These are phyloP conservation scores for Echinarachnius parma DNA, from an alignment of 53 echinoderm and acorn worm species.

Conservation along the genomic window DNA sequence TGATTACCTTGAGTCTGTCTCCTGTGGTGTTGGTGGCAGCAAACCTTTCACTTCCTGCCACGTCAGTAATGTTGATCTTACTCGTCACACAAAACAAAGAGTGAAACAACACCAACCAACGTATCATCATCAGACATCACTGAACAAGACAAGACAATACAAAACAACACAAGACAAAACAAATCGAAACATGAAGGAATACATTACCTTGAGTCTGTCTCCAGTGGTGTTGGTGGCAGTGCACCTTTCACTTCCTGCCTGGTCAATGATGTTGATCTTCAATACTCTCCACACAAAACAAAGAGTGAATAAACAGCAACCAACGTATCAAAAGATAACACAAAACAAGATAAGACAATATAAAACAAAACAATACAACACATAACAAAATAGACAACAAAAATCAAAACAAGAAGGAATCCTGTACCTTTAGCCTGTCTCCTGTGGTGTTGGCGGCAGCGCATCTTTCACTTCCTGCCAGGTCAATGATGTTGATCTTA, in stretches of 20 bases:
- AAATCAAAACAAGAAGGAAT: too few species aligned
- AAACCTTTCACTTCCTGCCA: slow-evolving; percentile 96
- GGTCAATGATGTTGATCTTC: slow-evolving; percentile 91
- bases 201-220: slow-evolving; percentile 88
- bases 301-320: too few species aligned
- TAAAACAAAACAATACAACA: too few species aligned
- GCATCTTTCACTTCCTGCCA: slow-evolving; percentile 95
- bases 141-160: too few species aligned
- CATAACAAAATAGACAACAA: too few species aligned
- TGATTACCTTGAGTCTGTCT: slow-evolving; percentile 88
- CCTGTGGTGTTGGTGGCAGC: slow-evolving; percentile 74
- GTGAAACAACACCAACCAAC: too few species aligned
- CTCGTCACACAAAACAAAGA: slow-evolving; percentile 73
- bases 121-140: too few species aligned
- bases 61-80: slow-evolving; percentile 89
- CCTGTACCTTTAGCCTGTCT: slow-evolving; percentile 88
- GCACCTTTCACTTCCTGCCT: slow-evolving; percentile 96
- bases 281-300: too few species aligned
- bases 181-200: too few species aligned
- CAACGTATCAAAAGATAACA: too few species aligned
- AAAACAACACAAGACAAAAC: too few species aligned
- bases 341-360: too few species aligned
- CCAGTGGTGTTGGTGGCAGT: slow-evolving; percentile 74
- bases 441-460: slow-evolving; percentile 73
- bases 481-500: slow-evolving; percentile 91